A percentile compares a stretch with the other conserved stretches of the same genome.
Evolutionary conservation across 1,140 invertebrate genomes (phyloP).

Genomic region (Mactra quadrangularis): DNA sequence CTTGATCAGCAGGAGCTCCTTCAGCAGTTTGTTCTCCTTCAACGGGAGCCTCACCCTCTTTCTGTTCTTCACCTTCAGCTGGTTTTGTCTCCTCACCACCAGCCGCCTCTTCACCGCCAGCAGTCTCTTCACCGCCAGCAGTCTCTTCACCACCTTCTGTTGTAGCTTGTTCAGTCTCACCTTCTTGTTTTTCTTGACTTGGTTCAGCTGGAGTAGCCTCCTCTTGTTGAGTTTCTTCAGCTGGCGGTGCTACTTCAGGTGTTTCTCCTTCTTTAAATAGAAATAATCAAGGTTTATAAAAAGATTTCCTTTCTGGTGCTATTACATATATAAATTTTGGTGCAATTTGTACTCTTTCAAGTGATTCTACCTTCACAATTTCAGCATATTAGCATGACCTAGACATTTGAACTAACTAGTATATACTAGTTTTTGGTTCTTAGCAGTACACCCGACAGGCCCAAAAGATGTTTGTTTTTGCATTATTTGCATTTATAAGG

Average conservation of each 20-base stretch:
- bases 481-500: too few species aligned
- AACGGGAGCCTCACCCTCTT: slow-evolving; percentile 25
- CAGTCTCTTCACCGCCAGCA: slow-evolving; percentile 55
- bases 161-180: slow-evolving; percentile 36
- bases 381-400: neutral
- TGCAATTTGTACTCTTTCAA: neutral
- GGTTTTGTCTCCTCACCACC: slow-evolving; percentile 52
- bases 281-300: slow-evolving; percentile 1
- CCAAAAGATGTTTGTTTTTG: too few species aligned
- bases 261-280: slow-evolving; percentile 25
- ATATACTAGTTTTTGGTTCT: too few species aligned
- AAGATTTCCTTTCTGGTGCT: neutral
- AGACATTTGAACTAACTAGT: too few species aligned
- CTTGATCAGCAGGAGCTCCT: neutral
- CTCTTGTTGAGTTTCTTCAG: slow-evolving; percentile 24
- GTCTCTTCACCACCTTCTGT: slow-evolving; percentile 41
- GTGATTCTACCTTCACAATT: neutral
- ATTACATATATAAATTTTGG: neutral
- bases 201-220: slow-evolving; percentile 7
- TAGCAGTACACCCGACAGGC: too few species aligned
- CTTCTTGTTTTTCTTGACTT: slow-evolving; percentile 39
- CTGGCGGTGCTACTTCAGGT: neutral
- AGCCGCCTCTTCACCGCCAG: neutral
- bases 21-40: slow-evolving; percentile 38
- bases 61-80: slow-evolving; percentile 45